Percentiles rank a stretch among this genome's conserved stretches.
phyloP scores from a whole-genome alignment of 2,797 vertebrate genomes.

The Austrolebias charrua region DNA sequence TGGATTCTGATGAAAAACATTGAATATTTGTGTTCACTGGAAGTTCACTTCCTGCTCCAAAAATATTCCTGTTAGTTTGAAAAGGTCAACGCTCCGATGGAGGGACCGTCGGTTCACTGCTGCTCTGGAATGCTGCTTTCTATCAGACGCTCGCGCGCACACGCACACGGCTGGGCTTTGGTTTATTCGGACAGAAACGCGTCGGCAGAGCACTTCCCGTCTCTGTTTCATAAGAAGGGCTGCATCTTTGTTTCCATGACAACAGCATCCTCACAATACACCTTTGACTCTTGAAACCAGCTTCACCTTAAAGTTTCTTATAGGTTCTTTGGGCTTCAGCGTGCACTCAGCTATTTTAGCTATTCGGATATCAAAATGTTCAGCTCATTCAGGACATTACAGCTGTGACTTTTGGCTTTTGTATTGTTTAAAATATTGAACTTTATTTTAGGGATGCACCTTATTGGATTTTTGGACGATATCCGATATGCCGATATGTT shows the following conservation, averaged over 20 bases:
- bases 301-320: too few relatives aligned
- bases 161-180: neutral
- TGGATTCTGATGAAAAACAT: neutral
- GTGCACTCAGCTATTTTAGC: too few relatives aligned
- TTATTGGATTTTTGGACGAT: too few relatives aligned
- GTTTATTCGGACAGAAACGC: too few relatives aligned
- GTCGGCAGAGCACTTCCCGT: neutral
- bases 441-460: too few relatives aligned
- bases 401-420: too few relatives aligned
- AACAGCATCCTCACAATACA: neutral
- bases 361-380: too few relatives aligned
- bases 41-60: constrained; percentile 1
- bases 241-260: constrained; percentile 7
- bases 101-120: neutral
- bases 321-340: too few relatives aligned
- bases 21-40: neutral
- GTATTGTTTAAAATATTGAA: too few relatives aligned
- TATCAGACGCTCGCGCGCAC: neutral
- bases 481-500: too few relatives aligned
- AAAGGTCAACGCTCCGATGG: constrained; percentile 9
- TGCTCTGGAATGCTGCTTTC: constrained; percentile 7
- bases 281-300: neutral
- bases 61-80: neutral
- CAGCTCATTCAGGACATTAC: too few relatives aligned
- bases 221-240: neutral